These are phyloP conservation scores for Hassar affinis DNA, from an alignment of 2,113 vertebrate genomes.

Conservation along the genomic window DNA sequence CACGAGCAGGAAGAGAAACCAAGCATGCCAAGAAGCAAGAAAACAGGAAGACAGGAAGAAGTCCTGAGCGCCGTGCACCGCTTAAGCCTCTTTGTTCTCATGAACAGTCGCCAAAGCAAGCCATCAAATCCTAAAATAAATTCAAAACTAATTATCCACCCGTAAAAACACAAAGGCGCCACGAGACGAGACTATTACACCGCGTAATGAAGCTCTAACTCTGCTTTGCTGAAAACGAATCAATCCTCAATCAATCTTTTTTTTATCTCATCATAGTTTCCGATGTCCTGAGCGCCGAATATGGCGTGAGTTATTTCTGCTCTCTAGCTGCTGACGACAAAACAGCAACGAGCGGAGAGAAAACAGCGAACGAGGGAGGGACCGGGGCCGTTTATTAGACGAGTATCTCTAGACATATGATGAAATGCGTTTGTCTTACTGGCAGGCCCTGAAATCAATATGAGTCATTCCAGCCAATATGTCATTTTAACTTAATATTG, in stretches of 20 bases:
- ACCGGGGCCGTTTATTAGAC: not conserved
- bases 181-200: conserved; percentile 8
- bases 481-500: conserved; percentile 61
- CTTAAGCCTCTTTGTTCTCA: no score
- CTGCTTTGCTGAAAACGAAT: conserved; percentile 1
- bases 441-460: conserved; percentile 60
- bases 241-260: conserved; percentile 6
- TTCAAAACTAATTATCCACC: conserved; percentile 13
- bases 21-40: no score
- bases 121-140: not conserved
- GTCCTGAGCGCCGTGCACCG: no score
- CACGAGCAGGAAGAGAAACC: no score
- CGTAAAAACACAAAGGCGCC: conserved; percentile 8
- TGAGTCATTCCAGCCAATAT: conserved; percentile 56
- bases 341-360: not conserved
- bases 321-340: not conserved
- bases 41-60: not conserved
- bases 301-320: not conserved
- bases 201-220: conserved; percentile 8
- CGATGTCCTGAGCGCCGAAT: not conserved
- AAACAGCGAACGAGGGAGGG: not conserved
- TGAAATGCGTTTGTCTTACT: conserved; percentile 55
- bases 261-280: not conserved
- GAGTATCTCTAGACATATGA: conserved; percentile 50
- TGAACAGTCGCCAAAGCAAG: not conserved